These are phyloP conservation scores for Podarcis raffonei DNA, from an alignment of 2,113 vertebrate genomes.

Conservation along the genomic window DNA sequence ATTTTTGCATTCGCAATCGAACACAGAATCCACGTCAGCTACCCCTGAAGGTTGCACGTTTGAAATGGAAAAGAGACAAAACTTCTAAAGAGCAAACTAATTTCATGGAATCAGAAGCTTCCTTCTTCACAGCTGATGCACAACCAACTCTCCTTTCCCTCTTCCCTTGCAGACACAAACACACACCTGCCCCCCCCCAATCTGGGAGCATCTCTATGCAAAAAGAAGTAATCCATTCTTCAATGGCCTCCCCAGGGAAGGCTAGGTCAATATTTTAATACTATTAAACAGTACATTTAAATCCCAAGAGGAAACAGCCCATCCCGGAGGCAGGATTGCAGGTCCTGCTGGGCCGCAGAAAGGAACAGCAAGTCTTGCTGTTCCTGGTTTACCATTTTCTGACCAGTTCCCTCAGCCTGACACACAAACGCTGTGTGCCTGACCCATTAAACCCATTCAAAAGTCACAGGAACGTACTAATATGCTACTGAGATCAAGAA, in stretches of 20 bases:
- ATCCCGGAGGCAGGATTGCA: background rate
- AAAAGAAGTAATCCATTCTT: slow-evolving; percentile 14
- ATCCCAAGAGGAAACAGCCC: slow-evolving; percentile 12
- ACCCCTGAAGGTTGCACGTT: background rate
- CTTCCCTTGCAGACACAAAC: background rate
- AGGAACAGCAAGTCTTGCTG: background rate
- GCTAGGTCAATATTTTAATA: slow-evolving; percentile 19
- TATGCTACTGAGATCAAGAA: background rate
- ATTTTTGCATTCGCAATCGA: background rate
- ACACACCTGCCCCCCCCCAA: background rate
- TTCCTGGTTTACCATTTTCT: background rate
- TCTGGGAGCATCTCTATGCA: slow-evolving; percentile 5
- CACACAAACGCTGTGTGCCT: too few species aligned
- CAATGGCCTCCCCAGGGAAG: background rate
- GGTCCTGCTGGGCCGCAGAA: background rate
- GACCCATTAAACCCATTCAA: background rate
- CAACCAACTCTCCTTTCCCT: too few species aligned
- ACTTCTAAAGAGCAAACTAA: background rate
- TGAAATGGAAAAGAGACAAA: background rate
- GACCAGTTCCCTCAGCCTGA: background rate
- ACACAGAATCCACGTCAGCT: background rate
- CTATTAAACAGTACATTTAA: slow-evolving; percentile 20
- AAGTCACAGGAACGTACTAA: background rate
- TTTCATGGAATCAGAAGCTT: background rate
- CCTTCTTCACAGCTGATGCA: background rate